These are phyloP conservation scores for Acrocephalus arundinaceus DNA, from an alignment of 2,113 vertebrate genomes.

Conservation along the genomic window DNA sequence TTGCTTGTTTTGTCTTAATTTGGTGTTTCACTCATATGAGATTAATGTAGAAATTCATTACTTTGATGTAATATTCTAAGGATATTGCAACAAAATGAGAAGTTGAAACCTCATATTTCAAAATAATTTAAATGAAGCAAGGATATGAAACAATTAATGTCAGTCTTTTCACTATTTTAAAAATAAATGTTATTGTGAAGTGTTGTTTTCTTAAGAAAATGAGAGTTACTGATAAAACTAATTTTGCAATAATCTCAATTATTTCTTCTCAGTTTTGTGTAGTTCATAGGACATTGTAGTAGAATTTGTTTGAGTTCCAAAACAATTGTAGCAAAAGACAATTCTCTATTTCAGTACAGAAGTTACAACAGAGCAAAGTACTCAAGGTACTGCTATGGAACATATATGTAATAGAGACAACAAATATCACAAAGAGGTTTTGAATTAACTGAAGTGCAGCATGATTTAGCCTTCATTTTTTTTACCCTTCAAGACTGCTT, in stretches of 20 bases:
- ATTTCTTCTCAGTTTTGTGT: not conserved
- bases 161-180: not conserved
- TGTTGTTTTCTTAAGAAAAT: not conserved
- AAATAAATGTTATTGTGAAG: not conserved
- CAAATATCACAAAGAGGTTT: not conserved
- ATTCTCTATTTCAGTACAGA: not conserved
- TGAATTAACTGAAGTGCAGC: not conserved
- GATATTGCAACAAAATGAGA: not conserved
- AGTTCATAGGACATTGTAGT: not conserved
- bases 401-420: not conserved
- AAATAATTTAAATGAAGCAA: not conserved
- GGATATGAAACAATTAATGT: not conserved
- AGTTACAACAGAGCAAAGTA: not conserved
- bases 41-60: not conserved
- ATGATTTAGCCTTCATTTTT: not conserved
- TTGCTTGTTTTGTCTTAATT: not conserved
- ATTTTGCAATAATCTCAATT: not conserved
- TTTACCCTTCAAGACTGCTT: not conserved
- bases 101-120: rapidly evolving
- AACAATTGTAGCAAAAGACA: not conserved
- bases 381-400: not conserved
- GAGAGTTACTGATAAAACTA: not conserved
- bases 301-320: not conserved
- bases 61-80: not conserved
- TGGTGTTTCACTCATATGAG: not conserved